phyloP scores from a whole-genome alignment of 2,888 invertebrate species.

The Drosophila neutralis region DNA sequence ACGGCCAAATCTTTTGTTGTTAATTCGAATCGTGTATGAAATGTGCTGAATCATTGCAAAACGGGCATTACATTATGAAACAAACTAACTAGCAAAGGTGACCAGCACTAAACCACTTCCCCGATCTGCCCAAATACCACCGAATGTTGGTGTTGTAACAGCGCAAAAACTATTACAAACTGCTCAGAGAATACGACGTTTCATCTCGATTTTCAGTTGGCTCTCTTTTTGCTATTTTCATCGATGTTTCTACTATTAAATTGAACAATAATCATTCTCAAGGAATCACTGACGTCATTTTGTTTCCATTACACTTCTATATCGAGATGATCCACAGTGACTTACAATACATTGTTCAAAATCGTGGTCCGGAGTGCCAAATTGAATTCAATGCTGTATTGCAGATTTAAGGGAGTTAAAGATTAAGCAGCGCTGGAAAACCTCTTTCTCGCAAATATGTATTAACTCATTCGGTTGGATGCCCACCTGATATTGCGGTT shows the following conservation, averaged over 20 bases:
- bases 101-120: constrained; percentile 27
- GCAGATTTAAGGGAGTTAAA: no score
- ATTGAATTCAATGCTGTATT: no score
- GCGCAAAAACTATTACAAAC: not conserved
- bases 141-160: constrained; percentile 17
- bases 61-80: constrained; percentile 24
- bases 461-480: not conserved
- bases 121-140: constrained; percentile 5
- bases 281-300: not conserved
- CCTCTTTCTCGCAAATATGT: not conserved
- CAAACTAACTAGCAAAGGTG: constrained; percentile 36
- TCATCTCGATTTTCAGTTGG: not conserved
- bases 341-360: not conserved
- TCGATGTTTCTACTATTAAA: not conserved
- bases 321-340: not conserved
- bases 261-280: not conserved
- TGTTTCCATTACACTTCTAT: not conserved
- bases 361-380: no score
- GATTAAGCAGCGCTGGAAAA: no score
- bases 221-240: not conserved
- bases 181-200: not conserved
- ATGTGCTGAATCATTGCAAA: constrained; percentile 34
- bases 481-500: not conserved
- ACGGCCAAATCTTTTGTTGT: constrained; percentile 27
- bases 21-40: not conserved